Evolutionary conservation across 2,113 vertebrate species (phyloP), one percentile per base, ranked within the genome.

Genomic region (Baryphthengus martii): DNA sequence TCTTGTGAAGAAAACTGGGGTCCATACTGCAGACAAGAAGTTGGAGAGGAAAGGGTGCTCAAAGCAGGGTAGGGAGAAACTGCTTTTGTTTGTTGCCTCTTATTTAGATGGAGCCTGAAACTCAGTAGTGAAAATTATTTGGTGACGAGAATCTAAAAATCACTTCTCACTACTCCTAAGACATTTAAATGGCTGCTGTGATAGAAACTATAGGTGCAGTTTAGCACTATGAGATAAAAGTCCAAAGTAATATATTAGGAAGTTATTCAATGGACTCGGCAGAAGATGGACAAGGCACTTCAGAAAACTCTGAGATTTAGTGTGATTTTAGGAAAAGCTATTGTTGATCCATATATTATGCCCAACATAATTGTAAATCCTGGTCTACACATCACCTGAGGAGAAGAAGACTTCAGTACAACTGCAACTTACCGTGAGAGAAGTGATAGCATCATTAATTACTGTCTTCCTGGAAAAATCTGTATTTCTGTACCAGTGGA

Each of bases 21-120:
- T 73, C 16, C 0, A 0, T 39, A 28, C 9, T 66, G 33, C 40
- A 49, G 47, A n/a, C 10, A 61, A 61, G 29, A 66, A 14, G 10
- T 5, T 61, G 39, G 23, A 75, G 25, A 58, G 16, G 29, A 88
- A 61, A 87, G 33, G 9, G 7, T 55, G 15, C 15, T 77, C 53
- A 77, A 75, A 74, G 33, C 11, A 49, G 25, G 6, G 5, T 19
- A 24, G 59, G 15, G 35, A 66, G 25, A 23, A 71, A 59, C 29
- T 9, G 5, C 2, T 29, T 68, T 59, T 55, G 20, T 33, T 81
- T 82, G 5, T 55, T 78, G 10, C 6, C 28, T 89, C 2, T 52
- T 28, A 20, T 31, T 75, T 47, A 65, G 24, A 16, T 9, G 17
- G 53, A 67, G 2, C 11, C 58, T 75, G 59, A 55, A 49, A 17